Evolutionary conservation across 1,140 invertebrate genomes (phyloP), one percentile per base, ranked within the genome.

Genomic region (Philaenus spumarius): DNA sequence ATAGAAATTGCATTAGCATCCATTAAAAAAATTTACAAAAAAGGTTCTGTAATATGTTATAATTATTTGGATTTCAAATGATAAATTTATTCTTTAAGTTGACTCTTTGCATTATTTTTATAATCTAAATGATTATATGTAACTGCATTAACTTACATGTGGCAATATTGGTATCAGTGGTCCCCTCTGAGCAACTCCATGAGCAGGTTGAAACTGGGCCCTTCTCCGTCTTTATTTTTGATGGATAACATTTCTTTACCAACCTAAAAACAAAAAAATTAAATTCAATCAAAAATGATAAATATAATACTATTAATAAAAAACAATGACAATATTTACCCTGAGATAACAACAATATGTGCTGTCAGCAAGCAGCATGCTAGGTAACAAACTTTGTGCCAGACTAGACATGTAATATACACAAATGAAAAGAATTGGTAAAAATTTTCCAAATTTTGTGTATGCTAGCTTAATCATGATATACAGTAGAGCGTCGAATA

Each of bases 161-260:
- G 56, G 56, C 56, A 48, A 40, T 6, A 20, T 59, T 19, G 24
- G n/a, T 43, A 62, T 85, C 78, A 93, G 74, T 93, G 89, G 75
- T 95, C 91, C 64, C 92, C 93, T 71, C 94, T 82, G 39, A 97
- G 76, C 39, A 97, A 80, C 77, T 97, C 94, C 88, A 97, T 95
- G 53, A 97, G 80, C 60, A 97, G 80, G 73, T 97, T 95, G 77
- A 96, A 97, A 68, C 89, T 90, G 55, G 87, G 85, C 57, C 89
- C 89, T 67, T 91, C 89, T 30, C 88, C 83, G 71, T 95, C 89
- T 66, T 89, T 89, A 59, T 86, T 84, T 74, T 93, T 93, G 63
- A 85, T 86, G 69, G 84, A 86, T 58, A 94, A 77, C 82, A 94
- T 88, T 73, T 97, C 93, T 73, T 96, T 97, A 60, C 91, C 91